These are phyloP conservation scores for Trypoxylon attenuatum DNA, from an alignment of 2,888 invertebrate species.

Conservation along the genomic window DNA sequence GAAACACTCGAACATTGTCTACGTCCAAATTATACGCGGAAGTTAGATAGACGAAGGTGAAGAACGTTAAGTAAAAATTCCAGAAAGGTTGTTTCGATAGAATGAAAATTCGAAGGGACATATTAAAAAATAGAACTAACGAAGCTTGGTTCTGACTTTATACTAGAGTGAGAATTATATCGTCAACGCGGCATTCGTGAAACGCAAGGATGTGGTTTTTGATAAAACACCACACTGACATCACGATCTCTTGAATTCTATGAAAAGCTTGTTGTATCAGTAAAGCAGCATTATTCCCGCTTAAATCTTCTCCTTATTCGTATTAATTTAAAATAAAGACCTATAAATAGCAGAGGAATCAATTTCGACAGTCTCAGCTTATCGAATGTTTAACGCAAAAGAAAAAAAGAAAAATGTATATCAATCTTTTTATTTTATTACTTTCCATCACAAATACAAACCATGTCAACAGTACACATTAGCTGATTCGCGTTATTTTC, in stretches of 20 bases:
- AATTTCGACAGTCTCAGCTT: conserved; percentile 48
- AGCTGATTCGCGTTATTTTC: conserved; percentile 43
- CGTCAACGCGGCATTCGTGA: too few species aligned
- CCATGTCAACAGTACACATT: conserved; percentile 52
- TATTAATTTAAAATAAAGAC: conserved; percentile 58
- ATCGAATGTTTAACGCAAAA: conserved; percentile 42
- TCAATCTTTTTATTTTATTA: conserved; percentile 53
- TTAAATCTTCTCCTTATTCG: conserved; percentile 52
- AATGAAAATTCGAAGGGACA: conserved; percentile 3
- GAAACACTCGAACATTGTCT: conserved; percentile 58
- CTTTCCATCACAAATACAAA: conserved; percentile 55
- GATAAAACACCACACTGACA: conserved; percentile 49
- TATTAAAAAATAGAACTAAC: background rate
- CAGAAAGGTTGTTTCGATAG: background rate
- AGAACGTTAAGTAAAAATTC: conserved; percentile 1
- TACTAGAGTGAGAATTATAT: background rate
- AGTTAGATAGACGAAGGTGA: background rate
- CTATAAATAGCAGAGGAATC: conserved; percentile 64
- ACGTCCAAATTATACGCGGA: conserved; percentile 65
- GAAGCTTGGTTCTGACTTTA: background rate
- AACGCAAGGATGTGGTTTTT: conserved; percentile 54
- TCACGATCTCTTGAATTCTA: conserved; percentile 22
- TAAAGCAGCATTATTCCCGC: too few species aligned
- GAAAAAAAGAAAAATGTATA: conserved; percentile 49
- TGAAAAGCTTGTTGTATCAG: too few species aligned